Evolutionary conservation across 2,888 invertebrate genomes (phyloP).

Genomic region (Xylophagus ater): DNA sequence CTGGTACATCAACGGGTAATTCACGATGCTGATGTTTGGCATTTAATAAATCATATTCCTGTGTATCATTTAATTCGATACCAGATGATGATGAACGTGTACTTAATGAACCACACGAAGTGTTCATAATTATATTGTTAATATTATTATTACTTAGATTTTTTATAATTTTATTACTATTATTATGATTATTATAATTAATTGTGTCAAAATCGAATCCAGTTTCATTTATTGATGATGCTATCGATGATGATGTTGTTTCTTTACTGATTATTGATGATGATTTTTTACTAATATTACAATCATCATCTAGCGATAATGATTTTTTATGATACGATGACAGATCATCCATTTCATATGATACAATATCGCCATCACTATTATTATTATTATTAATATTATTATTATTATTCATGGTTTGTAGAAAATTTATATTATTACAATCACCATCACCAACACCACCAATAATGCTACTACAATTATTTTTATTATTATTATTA

Average conservation of each 20-base stretch:
- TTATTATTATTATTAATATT: conserved; percentile 16
- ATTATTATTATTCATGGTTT: too few species aligned
- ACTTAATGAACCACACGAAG: conserved; percentile 25
- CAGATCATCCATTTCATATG: conserved; percentile 27
- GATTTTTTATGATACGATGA: conserved; percentile 32
- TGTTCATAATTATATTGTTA: conserved; percentile 9
- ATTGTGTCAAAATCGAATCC: conserved; percentile 32
- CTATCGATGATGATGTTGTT: conserved; percentile 19
- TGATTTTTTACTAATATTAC: conserved; percentile 27
- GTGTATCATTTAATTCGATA: conserved; percentile 33
- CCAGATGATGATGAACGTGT: conserved; percentile 28
- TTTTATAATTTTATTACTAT: neutral
- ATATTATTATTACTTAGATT: conserved; percentile 1
- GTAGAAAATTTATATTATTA: too few species aligned
- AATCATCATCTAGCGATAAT: conserved; percentile 30
- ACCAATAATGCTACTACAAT: conserved; percentile 18
- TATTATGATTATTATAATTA: conserved; percentile 23
- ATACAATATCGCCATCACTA: conserved; percentile 18
- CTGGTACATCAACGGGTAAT: conserved; percentile 81
- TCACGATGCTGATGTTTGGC: conserved; percentile 49
- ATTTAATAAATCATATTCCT: conserved; percentile 24
- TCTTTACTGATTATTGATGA: conserved; percentile 23
- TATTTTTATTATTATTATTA: conserved; percentile 1
- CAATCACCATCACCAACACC: conserved; percentile 16
- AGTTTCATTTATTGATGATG: conserved; percentile 24